Percentiles rank a stretch among this genome's conserved stretches.
Evolutionary conservation across 2,888 invertebrate genomes (phyloP).

Genomic region (Cheiracanthium punctorium): DNA sequence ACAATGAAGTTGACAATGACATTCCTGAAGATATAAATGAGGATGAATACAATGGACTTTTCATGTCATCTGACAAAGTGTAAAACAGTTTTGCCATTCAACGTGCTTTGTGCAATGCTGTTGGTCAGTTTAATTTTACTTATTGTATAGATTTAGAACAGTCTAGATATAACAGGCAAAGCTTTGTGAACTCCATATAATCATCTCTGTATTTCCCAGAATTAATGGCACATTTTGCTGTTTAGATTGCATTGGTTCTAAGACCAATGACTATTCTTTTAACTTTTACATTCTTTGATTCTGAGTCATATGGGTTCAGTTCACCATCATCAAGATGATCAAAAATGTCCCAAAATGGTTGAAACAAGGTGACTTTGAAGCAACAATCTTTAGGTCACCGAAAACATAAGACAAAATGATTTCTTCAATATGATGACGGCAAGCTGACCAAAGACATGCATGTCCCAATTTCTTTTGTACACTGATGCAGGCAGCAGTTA

Average conservation of each 20-base stretch:
- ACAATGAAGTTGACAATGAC: no score
- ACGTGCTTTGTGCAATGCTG: no score
- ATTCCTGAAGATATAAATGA: no score
- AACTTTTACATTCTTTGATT: background rate
- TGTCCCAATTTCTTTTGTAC: background rate
- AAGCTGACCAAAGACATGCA: background rate
- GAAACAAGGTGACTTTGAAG: background rate
- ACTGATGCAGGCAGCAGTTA: background rate
- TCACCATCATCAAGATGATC: no score
- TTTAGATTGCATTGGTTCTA: background rate
- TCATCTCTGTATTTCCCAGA: no score
- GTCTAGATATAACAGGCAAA: no score
- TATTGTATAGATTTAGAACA: background rate
- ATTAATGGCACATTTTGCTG: background rate
- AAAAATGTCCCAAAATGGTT: background rate
- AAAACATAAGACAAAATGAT: background rate
- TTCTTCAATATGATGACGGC: conserved; percentile 10
- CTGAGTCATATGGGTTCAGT: background rate
- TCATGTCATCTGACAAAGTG: no score
- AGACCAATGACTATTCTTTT: background rate
- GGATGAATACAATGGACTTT: no score
- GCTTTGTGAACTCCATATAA: no score
- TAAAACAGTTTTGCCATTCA: conserved; percentile 17
- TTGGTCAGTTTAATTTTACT: background rate
- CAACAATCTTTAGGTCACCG: conserved; percentile 1